Conservation (phyloP, 2,113 vertebrate genomes). For the Paraplagusia blochii region DNA sequence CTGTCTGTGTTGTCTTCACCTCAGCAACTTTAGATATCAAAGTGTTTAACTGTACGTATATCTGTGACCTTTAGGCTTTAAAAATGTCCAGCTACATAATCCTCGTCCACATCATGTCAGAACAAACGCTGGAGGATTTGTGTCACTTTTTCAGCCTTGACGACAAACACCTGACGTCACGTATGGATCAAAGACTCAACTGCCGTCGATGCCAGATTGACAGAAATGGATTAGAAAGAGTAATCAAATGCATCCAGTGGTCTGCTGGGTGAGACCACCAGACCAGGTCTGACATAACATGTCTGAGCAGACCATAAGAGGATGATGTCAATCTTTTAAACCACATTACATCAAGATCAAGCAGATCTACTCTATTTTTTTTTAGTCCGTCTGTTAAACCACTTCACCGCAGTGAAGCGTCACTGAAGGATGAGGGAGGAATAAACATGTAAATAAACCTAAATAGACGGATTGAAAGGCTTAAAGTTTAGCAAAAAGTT, state of each 20-base stretch:
- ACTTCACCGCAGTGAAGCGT: too few species aligned
- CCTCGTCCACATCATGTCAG: conserved; percentile 35
- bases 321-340: conserved; percentile 1
- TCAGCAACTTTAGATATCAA: too few species aligned
- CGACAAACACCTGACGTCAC: conserved; percentile 12
- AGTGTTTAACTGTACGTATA: too few species aligned
- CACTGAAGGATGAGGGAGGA: too few species aligned
- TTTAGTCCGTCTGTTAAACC: too few species aligned
- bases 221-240: conserved; percentile 11
- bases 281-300: too few species aligned
- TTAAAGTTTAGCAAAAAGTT: too few species aligned
- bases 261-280: conserved; percentile 2
- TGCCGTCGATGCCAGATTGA: conserved; percentile 1
- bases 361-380: too few species aligned
- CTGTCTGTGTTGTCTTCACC: too few species aligned
- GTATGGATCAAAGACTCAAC: conserved; percentile 15
- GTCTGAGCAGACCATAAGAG: too few species aligned
- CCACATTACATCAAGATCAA: neutral
- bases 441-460: too few species aligned
- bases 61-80: conserved; percentile 27
- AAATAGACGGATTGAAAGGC: too few species aligned
- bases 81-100: conserved; percentile 34
- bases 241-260: conserved; percentile 10
- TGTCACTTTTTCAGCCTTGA: neutral
- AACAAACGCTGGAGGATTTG: neutral